phyloP scores from a whole-genome alignment of 2,113 vertebrate genomes.

The Istiophorus platypterus region DNA sequence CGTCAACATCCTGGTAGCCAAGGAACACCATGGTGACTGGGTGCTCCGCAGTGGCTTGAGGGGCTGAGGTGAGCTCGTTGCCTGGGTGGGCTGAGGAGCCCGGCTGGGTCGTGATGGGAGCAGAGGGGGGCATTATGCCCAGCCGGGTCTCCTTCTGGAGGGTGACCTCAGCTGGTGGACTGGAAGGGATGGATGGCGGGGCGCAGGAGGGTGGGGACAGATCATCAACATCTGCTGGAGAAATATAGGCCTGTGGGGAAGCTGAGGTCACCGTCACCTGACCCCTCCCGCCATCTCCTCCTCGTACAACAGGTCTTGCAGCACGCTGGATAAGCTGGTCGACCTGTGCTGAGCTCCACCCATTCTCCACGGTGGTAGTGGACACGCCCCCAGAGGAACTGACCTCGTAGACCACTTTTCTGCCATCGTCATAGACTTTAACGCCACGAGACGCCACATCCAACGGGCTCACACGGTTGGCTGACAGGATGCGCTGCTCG shows the following conservation, averaged over 20 bases:
- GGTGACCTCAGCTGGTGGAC: slow-evolving; percentile 85
- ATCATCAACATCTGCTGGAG: slow-evolving; percentile 65
- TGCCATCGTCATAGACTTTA: slow-evolving; percentile 96
- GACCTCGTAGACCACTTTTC: slow-evolving; percentile 97
- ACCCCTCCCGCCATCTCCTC: slow-evolving; percentile 78
- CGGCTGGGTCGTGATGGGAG: slow-evolving; percentile 71
- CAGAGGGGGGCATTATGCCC: slow-evolving; percentile 75
- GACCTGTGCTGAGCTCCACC: slow-evolving; percentile 92
- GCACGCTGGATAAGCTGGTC: slow-evolving; percentile 93
- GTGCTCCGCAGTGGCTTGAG: slow-evolving; percentile 87
- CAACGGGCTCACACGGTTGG: slow-evolving; percentile 89
- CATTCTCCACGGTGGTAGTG: slow-evolving; percentile 90
- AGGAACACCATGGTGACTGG: slow-evolving; percentile 99
- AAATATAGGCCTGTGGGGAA: slow-evolving; percentile 46
- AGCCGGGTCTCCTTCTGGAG: slow-evolving; percentile 86
- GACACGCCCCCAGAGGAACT: slow-evolving; percentile 88
- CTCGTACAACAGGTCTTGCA: slow-evolving; percentile 84
- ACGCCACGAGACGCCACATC: slow-evolving; percentile 92
- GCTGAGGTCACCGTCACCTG: slow-evolving; percentile 84
- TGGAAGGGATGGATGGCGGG: slow-evolving; percentile 77
- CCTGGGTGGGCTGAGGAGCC: slow-evolving; percentile 48
- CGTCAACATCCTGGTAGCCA: slow-evolving; percentile 95
- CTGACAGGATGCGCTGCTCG: slow-evolving; percentile 94
- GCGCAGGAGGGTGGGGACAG: slow-evolving; percentile 81
- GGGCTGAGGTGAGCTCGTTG: slow-evolving; percentile 35